Evolutionary conservation across 2,797 vertebrate species (phyloP).

Genomic region (Lagocephalus sceleratus): DNA sequence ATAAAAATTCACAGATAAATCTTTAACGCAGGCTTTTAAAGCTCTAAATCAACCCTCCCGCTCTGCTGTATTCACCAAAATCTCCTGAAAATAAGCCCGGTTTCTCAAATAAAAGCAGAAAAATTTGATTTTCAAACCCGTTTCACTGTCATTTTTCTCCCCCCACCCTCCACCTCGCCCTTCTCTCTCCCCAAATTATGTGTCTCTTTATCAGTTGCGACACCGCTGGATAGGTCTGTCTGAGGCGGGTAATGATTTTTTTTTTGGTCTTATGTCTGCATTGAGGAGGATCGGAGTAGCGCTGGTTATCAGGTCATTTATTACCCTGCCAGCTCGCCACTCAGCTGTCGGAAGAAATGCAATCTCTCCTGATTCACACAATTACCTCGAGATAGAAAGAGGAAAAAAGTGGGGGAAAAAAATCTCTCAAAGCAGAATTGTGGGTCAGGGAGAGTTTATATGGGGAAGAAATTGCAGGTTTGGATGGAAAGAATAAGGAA

Average conservation of each 20-base stretch:
- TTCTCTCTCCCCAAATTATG: slow-evolving; percentile 66
- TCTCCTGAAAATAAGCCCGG: too few species aligned
- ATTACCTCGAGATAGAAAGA: slow-evolving; percentile 73
- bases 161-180: not conserved
- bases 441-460: slow-evolving; percentile 62
- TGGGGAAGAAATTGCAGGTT: slow-evolving; percentile 46
- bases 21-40: too few species aligned
- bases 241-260: slow-evolving; percentile 77
- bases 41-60: too few species aligned
- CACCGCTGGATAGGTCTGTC: slow-evolving; percentile 74
- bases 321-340: slow-evolving; percentile 76
- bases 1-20: too few species aligned
- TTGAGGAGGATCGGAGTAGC: slow-evolving; percentile 63
- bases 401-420: slow-evolving; percentile 46
- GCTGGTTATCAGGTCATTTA: slow-evolving; percentile 77
- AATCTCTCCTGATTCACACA: slow-evolving; percentile 81
- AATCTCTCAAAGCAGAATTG: slow-evolving; percentile 38
- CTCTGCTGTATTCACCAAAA: too few species aligned
- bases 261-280: slow-evolving; percentile 67
- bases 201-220: slow-evolving; percentile 77
- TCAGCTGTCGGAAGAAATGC: slow-evolving; percentile 79
- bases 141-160: not conserved
- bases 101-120: too few species aligned
- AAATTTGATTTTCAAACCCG: too few species aligned
- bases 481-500: not conserved